Evolutionary conservation across 1,140 invertebrate species (phyloP), one percentile per base, ranked within the genome.

Genomic region (Lordiphosa stackelbergi): DNA sequence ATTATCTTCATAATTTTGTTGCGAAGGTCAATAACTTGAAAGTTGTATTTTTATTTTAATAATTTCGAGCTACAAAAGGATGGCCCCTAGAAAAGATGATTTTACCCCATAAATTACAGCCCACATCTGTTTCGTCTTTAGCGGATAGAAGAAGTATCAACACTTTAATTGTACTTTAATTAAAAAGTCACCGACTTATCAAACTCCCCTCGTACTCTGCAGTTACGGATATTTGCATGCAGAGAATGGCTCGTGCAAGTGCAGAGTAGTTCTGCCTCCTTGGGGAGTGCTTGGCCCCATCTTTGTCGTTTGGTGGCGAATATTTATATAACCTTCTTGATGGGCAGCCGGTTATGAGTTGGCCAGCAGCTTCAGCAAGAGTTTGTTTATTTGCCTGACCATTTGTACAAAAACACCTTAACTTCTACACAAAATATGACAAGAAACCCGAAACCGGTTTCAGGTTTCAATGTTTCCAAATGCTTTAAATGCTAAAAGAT

Each of bases 401-500:
- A 71, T 79, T 79, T 79, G 65, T 69, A 74, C 66, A 68, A 79
- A 37, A 38, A 49, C 47, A 36, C 75, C 66, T 66, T 57, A 49
- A 66, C 74, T 68, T 56, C 73, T 63, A 69, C 53, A 63, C 69
- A 60, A 55, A 64, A 70, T 69, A 69, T 69, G 66, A 69, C 66
- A 66, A 69, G 62, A 79, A 59, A 70, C 72, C 54, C 48, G 56
- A 75, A 81, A 75, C 75, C 59, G 77, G 66, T 83, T 83, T 56
- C 34, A 9, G 36, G 51, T 42, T 52, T 66, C 35, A 35, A 38
- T 60, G 51, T 61, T 48, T 71, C 69, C 69, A 52, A 45, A 71
- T 61, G 77, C 72, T 63, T 74, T 59, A 79, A 79, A 79, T 81
- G 71, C 54, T 79, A 83, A 79, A 72, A 81, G 75, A 79, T 72